These are phyloP conservation scores for Heloderma charlesbogerti DNA, from an alignment of 2,113 vertebrate species.

Conservation along the genomic window DNA sequence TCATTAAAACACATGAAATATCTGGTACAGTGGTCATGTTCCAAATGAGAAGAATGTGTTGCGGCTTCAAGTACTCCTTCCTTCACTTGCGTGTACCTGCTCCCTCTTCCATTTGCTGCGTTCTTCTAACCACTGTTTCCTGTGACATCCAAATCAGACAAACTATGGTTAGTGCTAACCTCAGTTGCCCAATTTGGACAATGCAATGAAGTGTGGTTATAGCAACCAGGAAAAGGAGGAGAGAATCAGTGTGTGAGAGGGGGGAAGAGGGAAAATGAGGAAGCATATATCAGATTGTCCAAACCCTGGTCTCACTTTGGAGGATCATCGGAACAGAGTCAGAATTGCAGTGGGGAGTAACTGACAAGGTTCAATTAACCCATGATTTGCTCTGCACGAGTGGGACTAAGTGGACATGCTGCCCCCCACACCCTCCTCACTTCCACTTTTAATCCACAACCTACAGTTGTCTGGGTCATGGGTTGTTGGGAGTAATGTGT, in stretches of 20 bases:
- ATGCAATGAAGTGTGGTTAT: background rate
- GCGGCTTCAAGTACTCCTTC: background rate
- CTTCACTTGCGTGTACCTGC: background rate
- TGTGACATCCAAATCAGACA: background rate
- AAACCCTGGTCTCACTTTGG: background rate
- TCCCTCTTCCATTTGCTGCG: background rate
- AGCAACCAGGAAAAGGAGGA: background rate
- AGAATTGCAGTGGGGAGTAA: background rate
- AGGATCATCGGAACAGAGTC: background rate
- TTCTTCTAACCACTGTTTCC: background rate
- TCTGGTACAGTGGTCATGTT: no score
- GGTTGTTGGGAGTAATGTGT: no score
- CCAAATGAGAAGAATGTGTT: background rate
- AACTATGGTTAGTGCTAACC: background rate
- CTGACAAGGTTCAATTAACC: background rate
- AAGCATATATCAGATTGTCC: background rate
- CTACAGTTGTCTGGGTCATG: no score
- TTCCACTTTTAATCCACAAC: no score
- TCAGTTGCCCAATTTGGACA: background rate
- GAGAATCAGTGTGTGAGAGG: background rate
- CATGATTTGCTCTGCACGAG: no score
- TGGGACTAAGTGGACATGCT: no score
- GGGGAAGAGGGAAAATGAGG: background rate
- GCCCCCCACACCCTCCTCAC: no score
- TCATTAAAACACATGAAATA: fast-evolving